Conservation (phyloP, 37 sponge, comb jelly and placozoan genomes). For the Spongilla lacustris region DNA sequence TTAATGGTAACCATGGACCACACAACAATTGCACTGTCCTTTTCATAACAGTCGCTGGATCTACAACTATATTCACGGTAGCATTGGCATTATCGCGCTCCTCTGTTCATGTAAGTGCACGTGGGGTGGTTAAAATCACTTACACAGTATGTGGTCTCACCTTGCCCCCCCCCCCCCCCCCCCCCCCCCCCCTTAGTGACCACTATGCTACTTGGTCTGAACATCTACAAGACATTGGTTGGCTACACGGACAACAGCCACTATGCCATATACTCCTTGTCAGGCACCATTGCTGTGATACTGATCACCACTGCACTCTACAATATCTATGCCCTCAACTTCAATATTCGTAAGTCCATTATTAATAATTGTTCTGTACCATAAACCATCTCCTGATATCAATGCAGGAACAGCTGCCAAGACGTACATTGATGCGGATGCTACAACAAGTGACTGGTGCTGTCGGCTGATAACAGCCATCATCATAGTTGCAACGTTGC, state of each 20-base stretch:
- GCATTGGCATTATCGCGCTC: conserved; percentile 42
- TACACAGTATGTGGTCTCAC: too few species aligned
- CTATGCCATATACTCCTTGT: conserved; percentile 34
- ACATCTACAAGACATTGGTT: neutral
- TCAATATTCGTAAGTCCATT: neutral
- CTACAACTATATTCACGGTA: conserved; percentile 62
- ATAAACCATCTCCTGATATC: neutral
- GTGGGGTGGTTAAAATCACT: neutral
- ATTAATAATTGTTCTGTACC: too few species aligned
- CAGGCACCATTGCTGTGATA: conserved; percentile 9
- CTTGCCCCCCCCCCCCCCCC: too few species aligned
- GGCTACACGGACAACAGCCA: conserved; percentile 7
- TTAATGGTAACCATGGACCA: neutral
- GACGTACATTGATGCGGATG: neutral
- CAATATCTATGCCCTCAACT: neutral
- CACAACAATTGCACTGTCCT: neutral
- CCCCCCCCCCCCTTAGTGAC: too few species aligned
- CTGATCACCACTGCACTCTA: neutral
- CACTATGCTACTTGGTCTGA: neutral
- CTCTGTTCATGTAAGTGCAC: conserved; percentile 20
- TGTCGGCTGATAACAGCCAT: neutral
- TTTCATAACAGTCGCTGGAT: conserved; percentile 26
- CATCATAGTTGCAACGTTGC: neutral
- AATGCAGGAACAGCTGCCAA: neutral
- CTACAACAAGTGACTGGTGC: neutral